Base-by-base conservation (phyloP, 2,888 invertebrate species). In the Idaea aversata region DNA sequence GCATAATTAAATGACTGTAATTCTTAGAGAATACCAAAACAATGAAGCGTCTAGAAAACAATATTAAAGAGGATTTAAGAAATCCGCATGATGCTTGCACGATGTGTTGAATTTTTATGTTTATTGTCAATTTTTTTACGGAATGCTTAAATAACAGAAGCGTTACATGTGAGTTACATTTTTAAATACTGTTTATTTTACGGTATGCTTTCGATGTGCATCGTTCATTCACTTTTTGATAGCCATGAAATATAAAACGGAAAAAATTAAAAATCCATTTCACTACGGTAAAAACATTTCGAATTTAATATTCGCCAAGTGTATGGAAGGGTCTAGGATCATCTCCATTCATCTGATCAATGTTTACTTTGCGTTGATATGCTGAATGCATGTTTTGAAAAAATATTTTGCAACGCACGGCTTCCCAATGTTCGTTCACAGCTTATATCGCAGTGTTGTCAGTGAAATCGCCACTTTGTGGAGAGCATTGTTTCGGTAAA, bases 391-490 rank as follows among this genome's bases (percentile, higher is more conserved):
- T 91, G 91, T 90, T 87, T 85, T 88, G 86, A 85, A 84, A 77
- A 84, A 80, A 78, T 81, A 78, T 90, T 91, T 90, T 90, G 86
- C 81, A 88, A 91, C 90, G 92, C 92, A 93, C 92, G 92, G 92
- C 92, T 92, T 91, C 83, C 86, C 87, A 88, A 89, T 91, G 90
- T 91, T 90, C 87, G 90, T 89, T 87, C 89, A 91, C 91, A 88
- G 92, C 92, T 92, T 91, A 86, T 78, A 81, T 81, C 84, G 88
- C 91, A 91, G 92, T 92, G 92, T 90, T 90, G 89, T 88, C 90
- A 89, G 91, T 90, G 92, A 85, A 83, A 83, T 78, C 87, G 86
- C 88, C 86, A 86, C 79, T 85, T 79, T 88, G 81, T 87, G 88
- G 85, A 84, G 87, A 80, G 87, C 88, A 87, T 86, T 88, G 83